These are phyloP conservation scores for Piprites chloris DNA, from an alignment of 2,113 vertebrate species.

Conservation along the genomic window DNA sequence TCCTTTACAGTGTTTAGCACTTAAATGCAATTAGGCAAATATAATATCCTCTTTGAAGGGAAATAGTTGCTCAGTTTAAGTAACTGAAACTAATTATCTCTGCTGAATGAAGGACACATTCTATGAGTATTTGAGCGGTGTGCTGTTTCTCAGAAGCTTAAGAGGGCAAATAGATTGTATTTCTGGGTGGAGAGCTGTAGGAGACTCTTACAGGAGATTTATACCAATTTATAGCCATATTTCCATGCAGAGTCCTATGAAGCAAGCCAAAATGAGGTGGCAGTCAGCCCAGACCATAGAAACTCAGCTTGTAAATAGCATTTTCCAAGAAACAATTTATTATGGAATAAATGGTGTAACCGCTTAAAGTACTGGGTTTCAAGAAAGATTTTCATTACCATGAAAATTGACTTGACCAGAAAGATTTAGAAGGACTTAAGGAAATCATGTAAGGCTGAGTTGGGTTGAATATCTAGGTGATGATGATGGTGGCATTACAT, in stretches of 20 bases:
- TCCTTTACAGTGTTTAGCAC: conserved; percentile 56
- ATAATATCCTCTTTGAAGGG: conserved; percentile 67
- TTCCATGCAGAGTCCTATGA: background rate
- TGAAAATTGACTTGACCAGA: background rate
- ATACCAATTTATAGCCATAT: conserved; percentile 27
- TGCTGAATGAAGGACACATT: conserved; percentile 57
- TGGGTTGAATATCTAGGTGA: background rate
- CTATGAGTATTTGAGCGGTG: conserved; percentile 15
- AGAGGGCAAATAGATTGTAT: conserved; percentile 12
- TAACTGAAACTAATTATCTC: conserved; percentile 66
- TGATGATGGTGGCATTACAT: background rate
- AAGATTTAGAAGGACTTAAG: background rate
- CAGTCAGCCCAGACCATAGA: conserved; percentile 14
- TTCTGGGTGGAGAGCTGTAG: background rate
- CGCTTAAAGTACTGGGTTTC: background rate
- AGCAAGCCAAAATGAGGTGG: conserved; percentile 30
- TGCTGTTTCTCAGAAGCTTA: conserved; percentile 29
- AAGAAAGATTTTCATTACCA: background rate
- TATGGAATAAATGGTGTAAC: conserved; percentile 10
- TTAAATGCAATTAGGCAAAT: conserved; percentile 70
- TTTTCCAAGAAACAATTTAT: conserved; percentile 41
- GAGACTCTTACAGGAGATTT: background rate
- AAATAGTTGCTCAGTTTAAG: conserved; percentile 62
- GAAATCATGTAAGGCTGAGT: background rate
- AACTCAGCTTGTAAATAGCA: conserved; percentile 1